A percentile compares a stretch with the other conserved stretches of the same genome.
Conservation (phyloP, 1,140 invertebrate species). For the Drosophila repletoides region DNA sequence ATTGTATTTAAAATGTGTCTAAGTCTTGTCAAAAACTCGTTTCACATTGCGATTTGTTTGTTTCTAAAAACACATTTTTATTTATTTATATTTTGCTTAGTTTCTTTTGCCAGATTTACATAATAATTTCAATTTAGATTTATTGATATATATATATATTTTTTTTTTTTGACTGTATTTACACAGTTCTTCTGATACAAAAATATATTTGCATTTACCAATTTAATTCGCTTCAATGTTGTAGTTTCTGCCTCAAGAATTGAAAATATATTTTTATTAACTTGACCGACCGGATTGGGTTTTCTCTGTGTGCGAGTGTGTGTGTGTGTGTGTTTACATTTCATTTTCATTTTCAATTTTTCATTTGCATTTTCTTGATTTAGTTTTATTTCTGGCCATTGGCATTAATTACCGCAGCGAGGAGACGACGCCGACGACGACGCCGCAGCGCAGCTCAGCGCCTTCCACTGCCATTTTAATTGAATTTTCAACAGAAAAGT, state of each 20-base stretch:
- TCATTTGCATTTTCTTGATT: slow-evolving; percentile 48
- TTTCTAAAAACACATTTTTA: neutral
- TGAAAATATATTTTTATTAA: slow-evolving; percentile 54
- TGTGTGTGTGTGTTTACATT: slow-evolving; percentile 37
- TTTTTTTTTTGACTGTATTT: neutral
- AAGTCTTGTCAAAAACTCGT: slow-evolving; percentile 56
- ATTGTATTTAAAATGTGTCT: slow-evolving; percentile 71
- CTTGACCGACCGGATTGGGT: slow-evolving; percentile 5
- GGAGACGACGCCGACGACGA: slow-evolving; percentile 30
- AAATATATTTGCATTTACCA: neutral
- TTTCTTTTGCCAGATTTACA: slow-evolving; percentile 5
- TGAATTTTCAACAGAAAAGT: slow-evolving; percentile 64
- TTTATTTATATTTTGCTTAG: slow-evolving; percentile 1
- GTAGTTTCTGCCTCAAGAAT: slow-evolving; percentile 15
- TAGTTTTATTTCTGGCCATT: slow-evolving; percentile 63
- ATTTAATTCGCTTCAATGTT: slow-evolving; percentile 28
- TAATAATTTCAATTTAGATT: slow-evolving; percentile 23
- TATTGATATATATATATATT: slow-evolving; percentile 8
- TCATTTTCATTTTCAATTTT: slow-evolving; percentile 28
- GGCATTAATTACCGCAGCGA: slow-evolving; percentile 73
- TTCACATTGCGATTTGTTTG: slow-evolving; percentile 13
- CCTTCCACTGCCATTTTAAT: slow-evolving; percentile 70
- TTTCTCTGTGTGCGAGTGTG: neutral
- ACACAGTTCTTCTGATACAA: too few relatives aligned
- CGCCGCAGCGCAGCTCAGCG: too few relatives aligned